Evolutionary conservation across 2,888 invertebrate genomes (phyloP), one percentile per base, ranked within the genome.

Genomic region (Drosophila pegasa): DNA sequence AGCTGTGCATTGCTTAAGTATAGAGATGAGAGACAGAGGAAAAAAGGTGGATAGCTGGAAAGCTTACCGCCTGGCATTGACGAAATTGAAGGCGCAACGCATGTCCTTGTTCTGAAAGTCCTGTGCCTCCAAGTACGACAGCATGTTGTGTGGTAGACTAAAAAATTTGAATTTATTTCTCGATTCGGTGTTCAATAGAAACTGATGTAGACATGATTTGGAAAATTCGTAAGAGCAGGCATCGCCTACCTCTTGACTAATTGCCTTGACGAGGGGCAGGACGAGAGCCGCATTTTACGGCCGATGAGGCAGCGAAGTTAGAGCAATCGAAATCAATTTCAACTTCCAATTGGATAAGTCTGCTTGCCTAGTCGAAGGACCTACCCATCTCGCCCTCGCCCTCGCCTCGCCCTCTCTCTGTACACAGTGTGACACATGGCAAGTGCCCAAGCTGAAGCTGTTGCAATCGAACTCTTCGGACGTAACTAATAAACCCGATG

Each of bases 1-100:
- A 99, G 93, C 41, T 94, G 93, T 7, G 95, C 95, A 94, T 99
- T 99, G 87, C 99, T 98, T 10, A 10, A 3, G 3, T 12, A 18
- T 7, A 31, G 29, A 14, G 14, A 31, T 43, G 7, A 27, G 45
- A n/a, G 6, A 10, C 27, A 2, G 16, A 94, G 71, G 50, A 71
- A 74, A 83, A 16, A 3, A 10, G 9, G n/a, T n/a, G 3, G 38
- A 40, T 8, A 1, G n/a, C n/a, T 3, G 3, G 12, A 16, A 20
- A 18, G 14, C 62, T 85, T 93, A 97, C 97, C 97, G 94, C 89
- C 94, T 94, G 91, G 95, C 96, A 89, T 97, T 96, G 84, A 96
- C 96, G 87, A 97, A 97, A 54, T 95, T 96, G 92, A 97, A 97
- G 61, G 97, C 97, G 4, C 45, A 8, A 3, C 31, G 25, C n/a